These are phyloP conservation scores for Cepaea nemoralis DNA, from an alignment of 1,140 invertebrate genomes.

Conservation along the genomic window DNA sequence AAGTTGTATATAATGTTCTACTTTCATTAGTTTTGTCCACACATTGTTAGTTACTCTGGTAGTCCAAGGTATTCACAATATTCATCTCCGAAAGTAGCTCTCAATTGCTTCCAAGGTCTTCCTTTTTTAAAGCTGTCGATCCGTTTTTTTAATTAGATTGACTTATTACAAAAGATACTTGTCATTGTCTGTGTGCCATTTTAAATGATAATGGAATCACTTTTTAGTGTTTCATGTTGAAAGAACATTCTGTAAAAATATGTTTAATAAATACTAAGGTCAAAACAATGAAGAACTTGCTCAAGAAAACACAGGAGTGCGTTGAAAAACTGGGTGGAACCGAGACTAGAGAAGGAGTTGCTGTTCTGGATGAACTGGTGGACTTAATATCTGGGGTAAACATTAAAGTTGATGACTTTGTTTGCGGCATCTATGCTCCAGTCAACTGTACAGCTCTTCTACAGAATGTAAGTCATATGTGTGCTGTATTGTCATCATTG, in stretches of 20 bases:
- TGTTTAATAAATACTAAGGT: too few species aligned
- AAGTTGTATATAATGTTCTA: too few species aligned
- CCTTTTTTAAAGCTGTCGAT: too few species aligned
- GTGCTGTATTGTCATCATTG: too few species aligned
- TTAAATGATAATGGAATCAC: neutral
- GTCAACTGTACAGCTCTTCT: constrained; percentile 8
- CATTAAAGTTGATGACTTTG: constrained; percentile 22
- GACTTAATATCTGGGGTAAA: neutral
- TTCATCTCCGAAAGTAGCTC: too few species aligned
- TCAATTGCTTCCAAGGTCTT: too few species aligned
- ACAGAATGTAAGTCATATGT: constrained; percentile 37
- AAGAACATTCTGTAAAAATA: neutral
- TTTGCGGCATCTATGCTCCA: constrained; percentile 30
- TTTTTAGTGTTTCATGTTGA: neutral
- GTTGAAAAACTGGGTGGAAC: constrained; percentile 5
- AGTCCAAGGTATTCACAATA: too few species aligned
- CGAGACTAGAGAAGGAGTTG: neutral
- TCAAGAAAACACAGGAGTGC: constrained; percentile 21
- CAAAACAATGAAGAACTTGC: constrained; percentile 10
- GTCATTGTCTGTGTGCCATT: neutral
- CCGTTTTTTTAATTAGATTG: neutral
- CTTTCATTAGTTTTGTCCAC: too few species aligned
- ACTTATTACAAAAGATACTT: neutral
- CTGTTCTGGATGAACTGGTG: constrained; percentile 8
- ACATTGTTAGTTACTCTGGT: too few species aligned